phyloP scores from a whole-genome alignment of 1,140 invertebrate species.

The Chrysomallon squamiferum region DNA sequence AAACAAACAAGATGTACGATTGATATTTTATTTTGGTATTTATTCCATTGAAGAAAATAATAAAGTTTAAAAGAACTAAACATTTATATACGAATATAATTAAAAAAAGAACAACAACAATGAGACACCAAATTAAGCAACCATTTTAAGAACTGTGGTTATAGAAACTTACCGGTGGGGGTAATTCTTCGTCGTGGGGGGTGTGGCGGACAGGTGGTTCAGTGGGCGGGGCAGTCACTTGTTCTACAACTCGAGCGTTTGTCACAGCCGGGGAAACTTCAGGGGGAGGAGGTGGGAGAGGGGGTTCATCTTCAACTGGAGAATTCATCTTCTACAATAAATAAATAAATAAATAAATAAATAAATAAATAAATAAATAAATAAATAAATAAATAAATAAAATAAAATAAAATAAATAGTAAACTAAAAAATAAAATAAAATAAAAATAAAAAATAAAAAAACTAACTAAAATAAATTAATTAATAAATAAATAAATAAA shows the following conservation, averaged over 20 bases:
- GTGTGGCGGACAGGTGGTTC: constrained; percentile 14
- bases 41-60: too few species aligned
- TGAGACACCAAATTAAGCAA: neutral
- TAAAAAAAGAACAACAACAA: neutral
- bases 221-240: neutral
- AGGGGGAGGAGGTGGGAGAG: constrained; percentile 45
- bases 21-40: too few species aligned
- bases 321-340: constrained; percentile 30
- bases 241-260: constrained; percentile 9
- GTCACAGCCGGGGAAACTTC: constrained; percentile 31
- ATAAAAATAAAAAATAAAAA: too few species aligned
- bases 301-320: constrained; percentile 44
- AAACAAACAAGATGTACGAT: too few species aligned
- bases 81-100: neutral
- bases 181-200: constrained; percentile 24
- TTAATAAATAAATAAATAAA: too few species aligned
- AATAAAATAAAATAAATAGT: too few species aligned
- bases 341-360: neutral
- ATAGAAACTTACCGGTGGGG: constrained; percentile 37
- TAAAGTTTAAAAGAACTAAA: too few species aligned
- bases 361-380: too few species aligned
- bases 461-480: too few species aligned
- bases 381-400: too few species aligned
- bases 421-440: too few species aligned
- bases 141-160: too few species aligned